A percentile compares a stretch with the other conserved stretches of the same genome.
phyloP scores from a whole-genome alignment of 2,888 invertebrate species.

The Odontocerum albicorne region DNA sequence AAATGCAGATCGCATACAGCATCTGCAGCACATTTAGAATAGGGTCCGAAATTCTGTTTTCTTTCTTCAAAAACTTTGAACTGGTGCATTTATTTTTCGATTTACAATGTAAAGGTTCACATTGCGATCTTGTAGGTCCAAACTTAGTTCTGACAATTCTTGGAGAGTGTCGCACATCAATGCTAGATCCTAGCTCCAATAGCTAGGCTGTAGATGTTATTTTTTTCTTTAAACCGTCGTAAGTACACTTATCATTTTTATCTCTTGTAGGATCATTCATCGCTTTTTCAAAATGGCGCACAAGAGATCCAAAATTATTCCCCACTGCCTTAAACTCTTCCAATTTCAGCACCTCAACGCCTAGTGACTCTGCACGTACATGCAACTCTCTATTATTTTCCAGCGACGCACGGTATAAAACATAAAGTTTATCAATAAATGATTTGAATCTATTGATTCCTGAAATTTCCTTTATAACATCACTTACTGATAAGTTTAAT shows the following conservation, averaged over 20 bases:
- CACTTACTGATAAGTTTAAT: slow-evolving; percentile 5
- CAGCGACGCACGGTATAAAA: slow-evolving; percentile 5
- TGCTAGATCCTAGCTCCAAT: too few species aligned
- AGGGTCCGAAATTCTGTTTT: background rate
- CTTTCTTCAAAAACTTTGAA: too few species aligned
- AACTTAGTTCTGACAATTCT: too few species aligned
- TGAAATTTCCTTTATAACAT: slow-evolving; percentile 3
- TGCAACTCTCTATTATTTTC: background rate
- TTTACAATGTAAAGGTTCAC: too few species aligned
- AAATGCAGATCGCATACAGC: background rate
- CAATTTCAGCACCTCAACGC: background rate
- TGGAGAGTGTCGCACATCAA: too few species aligned
- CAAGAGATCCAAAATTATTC: too few species aligned
- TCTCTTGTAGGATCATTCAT: background rate
- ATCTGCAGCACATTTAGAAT: background rate
- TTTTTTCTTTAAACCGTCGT: background rate
- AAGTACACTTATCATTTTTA: too few species aligned
- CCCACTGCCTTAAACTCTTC: background rate
- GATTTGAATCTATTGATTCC: slow-evolving; percentile 9
- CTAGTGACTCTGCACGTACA: background rate
- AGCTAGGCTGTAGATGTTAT: background rate
- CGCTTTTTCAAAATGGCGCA: slow-evolving; percentile 3
- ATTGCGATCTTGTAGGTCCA: too few species aligned
- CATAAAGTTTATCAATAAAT: slow-evolving; percentile 12
- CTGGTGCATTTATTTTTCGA: too few species aligned